Conservation (phyloP, 1,140 invertebrate species). For the Capitella teleta region DNA sequence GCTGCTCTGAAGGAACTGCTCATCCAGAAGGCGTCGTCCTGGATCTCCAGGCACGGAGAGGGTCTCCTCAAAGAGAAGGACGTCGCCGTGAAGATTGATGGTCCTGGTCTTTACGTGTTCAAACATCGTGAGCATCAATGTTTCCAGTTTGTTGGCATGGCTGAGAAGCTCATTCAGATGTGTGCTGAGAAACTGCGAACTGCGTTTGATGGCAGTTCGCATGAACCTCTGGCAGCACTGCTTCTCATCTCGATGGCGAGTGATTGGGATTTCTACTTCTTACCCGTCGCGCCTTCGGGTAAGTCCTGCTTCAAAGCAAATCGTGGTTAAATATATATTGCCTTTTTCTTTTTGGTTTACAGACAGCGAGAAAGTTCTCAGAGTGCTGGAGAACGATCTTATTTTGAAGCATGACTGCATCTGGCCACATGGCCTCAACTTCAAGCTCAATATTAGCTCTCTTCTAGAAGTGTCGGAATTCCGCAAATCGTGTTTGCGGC, state of each 20-base stretch:
- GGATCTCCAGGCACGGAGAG: constrained; percentile 1
- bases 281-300: constrained; percentile 4
- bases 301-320: too few species aligned
- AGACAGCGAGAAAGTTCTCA: constrained; percentile 2
- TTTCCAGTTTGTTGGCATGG: constrained; percentile 8
- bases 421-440: constrained; percentile 13
- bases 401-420: constrained; percentile 12
- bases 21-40: constrained; percentile 5
- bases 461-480: constrained; percentile 12
- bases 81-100: constrained; percentile 8
- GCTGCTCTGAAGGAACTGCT: constrained; percentile 5
- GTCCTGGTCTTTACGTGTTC: constrained; percentile 12
- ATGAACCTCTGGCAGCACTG: constrained; percentile 7
- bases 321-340: too few species aligned
- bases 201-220: constrained; percentile 5
- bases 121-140: constrained; percentile 12
- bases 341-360: too few species aligned
- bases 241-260: constrained; percentile 7
- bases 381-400: constrained; percentile 10
- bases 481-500: constrained; percentile 9
- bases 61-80: not conserved
- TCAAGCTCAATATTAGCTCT: constrained; percentile 9
- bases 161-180: constrained; percentile 4
- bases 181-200: constrained; percentile 5
- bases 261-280: constrained; percentile 16